phyloP scores from a whole-genome alignment of 1,140 invertebrate species.

The Ylistrum balloti region DNA sequence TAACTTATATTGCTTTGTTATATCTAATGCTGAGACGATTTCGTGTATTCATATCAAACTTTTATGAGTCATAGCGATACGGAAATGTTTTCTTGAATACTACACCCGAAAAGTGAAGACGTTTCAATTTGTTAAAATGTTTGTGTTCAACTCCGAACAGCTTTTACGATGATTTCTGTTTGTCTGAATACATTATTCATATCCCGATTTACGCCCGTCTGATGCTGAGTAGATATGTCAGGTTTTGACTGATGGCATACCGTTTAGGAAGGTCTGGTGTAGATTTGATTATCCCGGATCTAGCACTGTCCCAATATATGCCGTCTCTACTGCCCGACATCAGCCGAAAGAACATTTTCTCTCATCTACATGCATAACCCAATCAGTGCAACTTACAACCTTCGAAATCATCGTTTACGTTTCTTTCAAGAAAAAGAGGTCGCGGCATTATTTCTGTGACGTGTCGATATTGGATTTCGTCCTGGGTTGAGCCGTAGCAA shows the following conservation, averaged over 20 bases:
- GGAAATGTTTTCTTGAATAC: no score
- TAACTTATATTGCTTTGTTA: no score
- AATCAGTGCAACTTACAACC: neutral
- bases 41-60: no score
- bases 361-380: constrained; percentile 4
- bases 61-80: no score
- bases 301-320: neutral
- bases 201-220: neutral
- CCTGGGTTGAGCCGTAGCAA: neutral
- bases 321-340: neutral
- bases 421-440: neutral
- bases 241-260: neutral
- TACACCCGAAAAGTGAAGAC: no score
- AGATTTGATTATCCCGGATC: neutral
- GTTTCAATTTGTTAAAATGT: no score
- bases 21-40: no score
- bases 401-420: neutral
- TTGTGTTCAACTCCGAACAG: no score
- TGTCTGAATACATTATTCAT: neutral
- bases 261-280: neutral
- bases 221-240: neutral
- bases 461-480: neutral
- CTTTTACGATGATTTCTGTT: neutral
- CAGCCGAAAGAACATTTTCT: neutral
- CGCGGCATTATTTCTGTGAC: neutral